These are phyloP conservation scores for Drosophila longiperda DNA, from an alignment of 2,888 invertebrate genomes.

Conservation along the genomic window DNA sequence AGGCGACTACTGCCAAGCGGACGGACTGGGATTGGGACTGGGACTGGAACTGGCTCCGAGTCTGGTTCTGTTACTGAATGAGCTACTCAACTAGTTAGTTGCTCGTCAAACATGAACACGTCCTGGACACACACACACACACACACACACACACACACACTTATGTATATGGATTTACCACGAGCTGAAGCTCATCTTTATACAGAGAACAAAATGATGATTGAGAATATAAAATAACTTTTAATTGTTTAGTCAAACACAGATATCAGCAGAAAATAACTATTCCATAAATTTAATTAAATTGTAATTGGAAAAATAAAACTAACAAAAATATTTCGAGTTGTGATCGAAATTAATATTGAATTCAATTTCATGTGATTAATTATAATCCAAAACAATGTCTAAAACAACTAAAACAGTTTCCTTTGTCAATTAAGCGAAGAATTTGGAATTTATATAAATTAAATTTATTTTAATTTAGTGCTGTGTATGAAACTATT, in stretches of 20 bases:
- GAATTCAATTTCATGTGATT: not conserved
- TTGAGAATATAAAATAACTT: not conserved
- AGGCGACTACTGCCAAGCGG: conserved; percentile 18
- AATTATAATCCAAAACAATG: not conserved
- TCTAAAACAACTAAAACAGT: not conserved
- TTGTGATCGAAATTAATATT: not conserved
- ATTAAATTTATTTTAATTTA: not conserved
- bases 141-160: not conserved
- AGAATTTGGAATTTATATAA: not conserved
- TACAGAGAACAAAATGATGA: conserved; percentile 4
- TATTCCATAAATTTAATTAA: not conserved
- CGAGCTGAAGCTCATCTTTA: not conserved
- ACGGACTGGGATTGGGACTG: not conserved
- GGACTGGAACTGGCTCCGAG: not conserved
- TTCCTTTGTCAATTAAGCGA: not conserved
- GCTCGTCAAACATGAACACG: conserved; percentile 64
- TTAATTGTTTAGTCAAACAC: not conserved
- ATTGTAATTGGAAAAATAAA: not conserved
- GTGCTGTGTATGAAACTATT: conserved; percentile 6
- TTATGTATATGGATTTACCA: conserved; percentile 1
- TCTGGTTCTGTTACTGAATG: conserved; percentile 4
- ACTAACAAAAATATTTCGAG: not conserved
- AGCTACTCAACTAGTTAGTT: conserved; percentile 67
- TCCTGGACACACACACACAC: conserved; percentile 11
- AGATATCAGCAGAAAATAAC: not conserved